These are phyloP conservation scores for Oscheius onirici DNA, from an alignment of 2,888 invertebrate species.

Conservation along the genomic window DNA sequence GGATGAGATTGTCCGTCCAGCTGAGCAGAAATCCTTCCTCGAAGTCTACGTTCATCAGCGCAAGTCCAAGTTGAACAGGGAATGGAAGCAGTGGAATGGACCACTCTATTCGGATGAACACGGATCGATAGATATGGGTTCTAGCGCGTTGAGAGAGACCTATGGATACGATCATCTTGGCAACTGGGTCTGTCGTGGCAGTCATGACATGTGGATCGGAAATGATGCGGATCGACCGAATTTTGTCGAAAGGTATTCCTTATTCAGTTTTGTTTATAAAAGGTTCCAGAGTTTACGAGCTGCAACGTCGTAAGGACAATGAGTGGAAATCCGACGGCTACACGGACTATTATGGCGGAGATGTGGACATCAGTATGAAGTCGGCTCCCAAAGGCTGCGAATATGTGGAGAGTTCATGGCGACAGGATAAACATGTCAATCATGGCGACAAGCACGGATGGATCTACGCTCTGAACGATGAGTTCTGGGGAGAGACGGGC, in stretches of 20 bases:
- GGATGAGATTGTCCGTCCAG: constrained; percentile 50
- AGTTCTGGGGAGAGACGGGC: constrained; percentile 52
- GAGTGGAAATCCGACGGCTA: constrained; percentile 44
- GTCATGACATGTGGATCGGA: constrained; percentile 49
- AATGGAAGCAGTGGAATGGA: constrained; percentile 29
- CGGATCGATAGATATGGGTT: constrained; percentile 14
- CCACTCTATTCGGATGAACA: constrained; percentile 13
- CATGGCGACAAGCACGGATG: constrained; percentile 64
- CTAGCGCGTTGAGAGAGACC: constrained; percentile 7
- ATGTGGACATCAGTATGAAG: constrained; percentile 34
- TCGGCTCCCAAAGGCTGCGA: constrained; percentile 49
- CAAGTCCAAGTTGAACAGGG: constrained; percentile 23
- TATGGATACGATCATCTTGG: constrained; percentile 31
- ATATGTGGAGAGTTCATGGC: constrained; percentile 55
- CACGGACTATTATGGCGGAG: constrained; percentile 57
- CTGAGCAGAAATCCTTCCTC: constrained; percentile 54
- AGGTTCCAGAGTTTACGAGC: constrained; percentile 30
- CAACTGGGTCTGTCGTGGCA: constrained; percentile 49
- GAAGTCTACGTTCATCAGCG: constrained; percentile 55
- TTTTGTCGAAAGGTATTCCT: constrained; percentile 37
- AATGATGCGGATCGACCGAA: constrained; percentile 34
- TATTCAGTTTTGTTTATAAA: not conserved
- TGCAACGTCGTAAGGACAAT: constrained; percentile 40
- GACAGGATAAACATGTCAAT: constrained; percentile 54
- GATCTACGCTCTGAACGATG: constrained; percentile 52